phyloP scores from a whole-genome alignment of 2,888 invertebrate genomes.

The Chrysina gloriosa region DNA sequence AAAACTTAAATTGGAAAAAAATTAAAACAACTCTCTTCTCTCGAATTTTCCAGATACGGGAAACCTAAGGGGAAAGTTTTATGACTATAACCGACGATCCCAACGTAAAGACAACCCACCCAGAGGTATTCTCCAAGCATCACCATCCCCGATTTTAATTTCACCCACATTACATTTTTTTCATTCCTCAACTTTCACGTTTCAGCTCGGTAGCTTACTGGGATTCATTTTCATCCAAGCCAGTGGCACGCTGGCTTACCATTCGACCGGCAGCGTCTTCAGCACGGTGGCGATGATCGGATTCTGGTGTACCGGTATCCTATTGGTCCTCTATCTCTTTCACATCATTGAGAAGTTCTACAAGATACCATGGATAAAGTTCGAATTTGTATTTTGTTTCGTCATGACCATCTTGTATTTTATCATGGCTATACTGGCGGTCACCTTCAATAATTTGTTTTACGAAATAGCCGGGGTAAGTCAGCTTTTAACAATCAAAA shows the following conservation, averaged over 20 bases:
- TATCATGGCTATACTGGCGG: constrained; percentile 78
- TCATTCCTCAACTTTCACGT: no score
- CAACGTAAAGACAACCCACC: no score
- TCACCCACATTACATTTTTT: no score
- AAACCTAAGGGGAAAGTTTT: no score
- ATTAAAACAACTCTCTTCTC: no score
- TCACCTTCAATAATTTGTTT: constrained; percentile 70
- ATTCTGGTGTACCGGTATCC: constrained; percentile 85
- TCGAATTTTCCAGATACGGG: no score
- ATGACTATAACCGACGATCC: no score
- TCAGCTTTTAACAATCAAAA: constrained; percentile 47
- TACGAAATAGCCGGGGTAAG: constrained; percentile 82
- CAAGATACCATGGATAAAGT: constrained; percentile 87
- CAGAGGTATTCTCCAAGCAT: no score
- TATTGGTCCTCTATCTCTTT: constrained; percentile 84
- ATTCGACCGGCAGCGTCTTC: constrained; percentile 77
- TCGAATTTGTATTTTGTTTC: constrained; percentile 81
- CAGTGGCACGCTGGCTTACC: constrained; percentile 56
- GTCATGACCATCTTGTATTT: constrained; percentile 81
- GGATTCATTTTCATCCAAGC: constrained; percentile 86
- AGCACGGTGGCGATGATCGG: constrained; percentile 84
- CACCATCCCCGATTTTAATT: no score
- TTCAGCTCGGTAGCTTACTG: constrained; percentile 75
- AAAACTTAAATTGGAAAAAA: no score
- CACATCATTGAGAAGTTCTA: constrained; percentile 88